Evolutionary conservation across 1,140 invertebrate genomes (phyloP).

Genomic region (Lucilia cuprina): DNA sequence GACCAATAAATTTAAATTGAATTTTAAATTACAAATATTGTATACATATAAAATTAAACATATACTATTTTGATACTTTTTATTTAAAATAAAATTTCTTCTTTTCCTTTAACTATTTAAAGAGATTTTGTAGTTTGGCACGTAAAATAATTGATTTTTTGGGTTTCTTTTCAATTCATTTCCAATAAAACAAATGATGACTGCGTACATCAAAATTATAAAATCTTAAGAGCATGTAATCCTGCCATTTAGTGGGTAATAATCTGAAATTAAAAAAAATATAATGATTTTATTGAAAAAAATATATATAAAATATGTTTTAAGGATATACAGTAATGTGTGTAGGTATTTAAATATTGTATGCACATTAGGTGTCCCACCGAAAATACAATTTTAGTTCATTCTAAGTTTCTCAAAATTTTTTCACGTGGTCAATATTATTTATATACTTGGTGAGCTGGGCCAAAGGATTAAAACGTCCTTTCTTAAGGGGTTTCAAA

Average conservation of each 20-base stretch:
- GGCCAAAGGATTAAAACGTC: too few relatives aligned
- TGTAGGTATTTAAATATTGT: too few relatives aligned
- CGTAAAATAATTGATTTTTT: not conserved
- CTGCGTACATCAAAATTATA: slow-evolving; percentile 58
- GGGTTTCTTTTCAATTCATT: slow-evolving; percentile 39
- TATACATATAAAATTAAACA: not conserved
- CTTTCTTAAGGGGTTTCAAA: too few relatives aligned
- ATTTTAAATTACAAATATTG: not conserved
- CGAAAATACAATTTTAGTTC: too few relatives aligned
- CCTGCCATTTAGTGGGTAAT: slow-evolving; percentile 59
- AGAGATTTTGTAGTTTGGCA: not conserved
- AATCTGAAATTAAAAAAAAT: slow-evolving; percentile 43
- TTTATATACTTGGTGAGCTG: too few relatives aligned
- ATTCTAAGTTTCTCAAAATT: too few relatives aligned
- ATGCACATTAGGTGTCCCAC: too few relatives aligned
- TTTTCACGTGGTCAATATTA: too few relatives aligned
- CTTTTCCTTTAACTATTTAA: not conserved
- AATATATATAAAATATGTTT: not conserved
- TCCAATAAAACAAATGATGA: slow-evolving; percentile 57
- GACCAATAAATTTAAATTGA: not conserved
- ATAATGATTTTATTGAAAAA: not conserved
- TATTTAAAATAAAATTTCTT: not conserved
- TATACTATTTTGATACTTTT: not conserved
- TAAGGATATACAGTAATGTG: not conserved
- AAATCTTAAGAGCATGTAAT: slow-evolving; percentile 55